These are phyloP conservation scores for Cairina moschata DNA, from an alignment of 2,113 vertebrate species.

Conservation along the genomic window DNA sequence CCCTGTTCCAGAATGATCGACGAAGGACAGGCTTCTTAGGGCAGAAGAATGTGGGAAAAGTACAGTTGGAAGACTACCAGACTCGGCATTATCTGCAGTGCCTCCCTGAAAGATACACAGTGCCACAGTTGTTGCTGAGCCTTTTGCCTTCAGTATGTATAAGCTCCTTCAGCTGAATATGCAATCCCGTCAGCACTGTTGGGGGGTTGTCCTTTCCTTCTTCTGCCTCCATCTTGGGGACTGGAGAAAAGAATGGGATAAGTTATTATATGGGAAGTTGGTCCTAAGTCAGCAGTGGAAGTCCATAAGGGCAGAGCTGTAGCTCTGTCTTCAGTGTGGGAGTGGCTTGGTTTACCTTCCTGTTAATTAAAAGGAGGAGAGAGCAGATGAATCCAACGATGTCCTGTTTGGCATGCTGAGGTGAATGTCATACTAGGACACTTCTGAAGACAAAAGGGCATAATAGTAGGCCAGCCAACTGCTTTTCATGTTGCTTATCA, in stretches of 20 bases:
- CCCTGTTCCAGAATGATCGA: background rate
- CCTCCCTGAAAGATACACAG: background rate
- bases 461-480: background rate
- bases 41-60: background rate
- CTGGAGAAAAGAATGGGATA: background rate
- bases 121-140: background rate
- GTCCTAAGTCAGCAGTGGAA: background rate
- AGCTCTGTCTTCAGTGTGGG: background rate
- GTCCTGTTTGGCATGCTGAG: background rate
- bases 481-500: background rate
- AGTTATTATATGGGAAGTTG: background rate
- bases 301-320: background rate
- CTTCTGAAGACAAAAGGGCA: background rate
- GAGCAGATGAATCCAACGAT: background rate
- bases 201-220: background rate
- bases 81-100: background rate
- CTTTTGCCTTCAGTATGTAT: background rate
- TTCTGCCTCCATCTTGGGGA: background rate
- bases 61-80: slow-evolving; percentile 14
- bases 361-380: background rate
- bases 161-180: background rate
- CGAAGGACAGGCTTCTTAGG: background rate
- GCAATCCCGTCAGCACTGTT: background rate
- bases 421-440: background rate
- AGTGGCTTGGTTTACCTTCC: background rate